Percentiles rank a stretch among this genome's conserved stretches.
These are phyloP conservation scores for Rhegmatorhina hoffmannsi DNA, from an alignment of 2,113 vertebrate genomes.

Conservation along the genomic window DNA sequence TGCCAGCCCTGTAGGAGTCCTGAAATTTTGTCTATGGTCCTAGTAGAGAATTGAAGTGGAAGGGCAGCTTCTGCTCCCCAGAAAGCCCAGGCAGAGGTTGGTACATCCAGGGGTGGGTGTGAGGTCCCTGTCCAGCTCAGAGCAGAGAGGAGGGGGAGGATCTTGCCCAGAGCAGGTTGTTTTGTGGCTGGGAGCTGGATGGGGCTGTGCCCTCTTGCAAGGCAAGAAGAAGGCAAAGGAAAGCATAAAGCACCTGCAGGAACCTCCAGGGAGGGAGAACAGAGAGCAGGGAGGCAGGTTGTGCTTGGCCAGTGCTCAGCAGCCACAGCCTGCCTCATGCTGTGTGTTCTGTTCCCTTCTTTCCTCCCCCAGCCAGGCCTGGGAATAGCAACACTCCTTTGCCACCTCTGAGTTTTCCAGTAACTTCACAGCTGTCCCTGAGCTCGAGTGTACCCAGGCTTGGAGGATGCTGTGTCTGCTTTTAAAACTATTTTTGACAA, in stretches of 20 bases:
- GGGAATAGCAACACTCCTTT: neutral
- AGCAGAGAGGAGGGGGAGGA: neutral
- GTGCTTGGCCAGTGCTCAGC: neutral
- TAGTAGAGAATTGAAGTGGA: neutral
- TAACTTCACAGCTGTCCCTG: neutral
- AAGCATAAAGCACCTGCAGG: neutral
- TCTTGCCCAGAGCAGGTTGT: neutral
- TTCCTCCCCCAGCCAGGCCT: neutral
- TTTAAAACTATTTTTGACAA: neutral
- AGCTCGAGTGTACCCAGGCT: neutral
- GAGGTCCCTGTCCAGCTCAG: neutral
- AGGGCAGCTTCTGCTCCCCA: neutral
- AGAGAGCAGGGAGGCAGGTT: neutral
- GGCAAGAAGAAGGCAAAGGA: neutral
- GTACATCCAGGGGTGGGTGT: neutral
- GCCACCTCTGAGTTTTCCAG: neutral
- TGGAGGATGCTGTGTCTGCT: neutral
- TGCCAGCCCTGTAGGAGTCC: neutral
- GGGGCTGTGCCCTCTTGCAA: neutral
- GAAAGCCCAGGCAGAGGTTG: neutral
- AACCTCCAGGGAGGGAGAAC: neutral
- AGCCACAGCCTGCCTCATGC: accelerated
- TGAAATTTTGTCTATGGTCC: neutral
- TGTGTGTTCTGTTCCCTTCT: neutral
- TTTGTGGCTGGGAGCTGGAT: neutral